Conservation (phyloP, 23 tunicate genomes). For the Phallusia fumigata region DNA sequence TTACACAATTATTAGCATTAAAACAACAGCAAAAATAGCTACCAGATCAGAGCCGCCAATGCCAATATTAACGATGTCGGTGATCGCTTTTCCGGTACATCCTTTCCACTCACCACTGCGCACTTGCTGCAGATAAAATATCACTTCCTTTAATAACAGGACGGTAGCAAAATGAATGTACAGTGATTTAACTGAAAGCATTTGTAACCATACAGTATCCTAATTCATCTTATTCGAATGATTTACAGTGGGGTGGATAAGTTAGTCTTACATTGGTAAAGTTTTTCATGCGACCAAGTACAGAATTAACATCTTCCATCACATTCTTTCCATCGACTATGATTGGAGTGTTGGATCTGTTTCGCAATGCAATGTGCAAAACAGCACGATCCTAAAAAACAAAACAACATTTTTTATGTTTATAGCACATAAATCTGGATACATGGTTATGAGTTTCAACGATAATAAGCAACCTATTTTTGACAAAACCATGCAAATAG, state of each 20-base stretch:
- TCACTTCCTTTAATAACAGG: neutral
- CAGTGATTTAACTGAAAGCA: too few relatives aligned
- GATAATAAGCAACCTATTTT: too few relatives aligned
- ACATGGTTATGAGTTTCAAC: too few relatives aligned
- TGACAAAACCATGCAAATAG: too few relatives aligned
- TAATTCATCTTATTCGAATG: too few relatives aligned
- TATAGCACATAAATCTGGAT: too few relatives aligned
- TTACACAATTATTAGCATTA: too few relatives aligned
- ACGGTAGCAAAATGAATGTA: too few relatives aligned
- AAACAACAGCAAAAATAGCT: constrained; percentile 16
- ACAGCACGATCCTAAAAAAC: constrained; percentile 80
- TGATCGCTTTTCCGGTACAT: constrained; percentile 91
- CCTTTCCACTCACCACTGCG: constrained; percentile 94
- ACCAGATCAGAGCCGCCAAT: constrained; percentile 98
- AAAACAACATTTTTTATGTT: too few relatives aligned
- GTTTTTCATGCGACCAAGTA: constrained; percentile 72
- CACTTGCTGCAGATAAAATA: constrained; percentile 45
- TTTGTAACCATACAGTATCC: too few relatives aligned
- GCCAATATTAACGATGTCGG: constrained; percentile 98
- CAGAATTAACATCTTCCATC: constrained; percentile 87
- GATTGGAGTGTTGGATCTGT: constrained; percentile 70
- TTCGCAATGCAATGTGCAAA: constrained; percentile 88
- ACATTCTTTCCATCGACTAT: constrained; percentile 84
- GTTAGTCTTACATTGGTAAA: constrained; percentile 49
- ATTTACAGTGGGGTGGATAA: too few relatives aligned